A percentile compares a stretch with the other conserved stretches of the same genome.
phyloP scores from a whole-genome alignment of 2,797 vertebrate species.

The Catostomus latipinnis region DNA sequence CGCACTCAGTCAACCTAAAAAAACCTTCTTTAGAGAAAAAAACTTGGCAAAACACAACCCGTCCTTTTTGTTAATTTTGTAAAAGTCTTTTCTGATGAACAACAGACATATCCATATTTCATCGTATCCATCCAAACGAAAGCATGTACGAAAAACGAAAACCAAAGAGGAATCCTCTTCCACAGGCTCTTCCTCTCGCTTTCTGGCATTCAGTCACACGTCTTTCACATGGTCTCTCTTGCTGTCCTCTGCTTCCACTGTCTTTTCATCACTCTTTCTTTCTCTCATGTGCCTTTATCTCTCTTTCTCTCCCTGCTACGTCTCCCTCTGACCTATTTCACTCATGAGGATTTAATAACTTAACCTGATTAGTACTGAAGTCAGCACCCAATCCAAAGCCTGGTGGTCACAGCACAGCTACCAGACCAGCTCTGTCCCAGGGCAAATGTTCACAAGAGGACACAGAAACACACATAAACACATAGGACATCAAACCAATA shows the following conservation, averaged over 20 bases:
- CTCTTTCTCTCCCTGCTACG: conserved; percentile 55
- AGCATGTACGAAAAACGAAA: background rate
- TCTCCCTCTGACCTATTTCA: conserved; percentile 77
- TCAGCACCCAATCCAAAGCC: conserved; percentile 59
- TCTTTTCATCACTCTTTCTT: conserved; percentile 36
- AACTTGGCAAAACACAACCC: background rate
- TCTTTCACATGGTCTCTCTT: conserved; percentile 1
- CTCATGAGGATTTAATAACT: conserved; percentile 73
- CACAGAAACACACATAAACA: conserved; percentile 18
- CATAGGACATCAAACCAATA: conserved; percentile 34
- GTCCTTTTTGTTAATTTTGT: background rate
- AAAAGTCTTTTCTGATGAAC: background rate
- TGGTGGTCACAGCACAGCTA: conserved; percentile 6
- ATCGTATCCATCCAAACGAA: background rate
- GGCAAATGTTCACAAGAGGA: conserved; percentile 23
- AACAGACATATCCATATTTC: background rate
- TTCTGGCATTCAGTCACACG: conserved; percentile 37
- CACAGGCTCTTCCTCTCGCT: background rate
- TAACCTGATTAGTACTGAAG: conserved; percentile 77
- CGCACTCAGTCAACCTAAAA: background rate
- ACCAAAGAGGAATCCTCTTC: background rate
- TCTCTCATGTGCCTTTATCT: conserved; percentile 1
- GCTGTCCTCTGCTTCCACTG: conserved; percentile 22
- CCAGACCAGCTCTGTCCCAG: conserved; percentile 26
- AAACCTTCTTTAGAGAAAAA: background rate